Percentiles rank a stretch among this genome's conserved stretches.
These are phyloP conservation scores for Crotophaga sulcirostris DNA, from an alignment of 2,113 vertebrate genomes.

Conservation along the genomic window DNA sequence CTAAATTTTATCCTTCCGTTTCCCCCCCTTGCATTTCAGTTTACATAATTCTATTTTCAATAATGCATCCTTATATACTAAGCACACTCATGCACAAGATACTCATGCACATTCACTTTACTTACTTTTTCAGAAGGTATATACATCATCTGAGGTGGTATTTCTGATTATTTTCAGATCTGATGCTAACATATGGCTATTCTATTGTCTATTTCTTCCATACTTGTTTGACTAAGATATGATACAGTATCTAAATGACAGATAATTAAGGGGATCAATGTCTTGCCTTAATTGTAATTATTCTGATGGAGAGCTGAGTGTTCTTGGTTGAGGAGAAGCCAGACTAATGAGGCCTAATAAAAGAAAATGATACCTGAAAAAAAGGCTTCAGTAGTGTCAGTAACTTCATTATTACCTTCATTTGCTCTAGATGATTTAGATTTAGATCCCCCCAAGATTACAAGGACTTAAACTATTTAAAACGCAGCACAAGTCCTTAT, in stretches of 20 bases:
- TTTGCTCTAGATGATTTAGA: neutral
- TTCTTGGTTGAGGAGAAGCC: neutral
- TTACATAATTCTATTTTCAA: neutral
- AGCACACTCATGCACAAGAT: too few relatives aligned
- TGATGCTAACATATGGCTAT: neutral
- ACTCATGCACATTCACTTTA: neutral
- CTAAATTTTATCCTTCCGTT: neutral
- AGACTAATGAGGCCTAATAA: neutral
- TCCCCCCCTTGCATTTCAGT: neutral
- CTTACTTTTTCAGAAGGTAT: neutral
- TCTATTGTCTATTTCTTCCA: neutral
- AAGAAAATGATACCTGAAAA: neutral
- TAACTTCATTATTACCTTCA: neutral
- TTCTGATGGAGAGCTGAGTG: neutral
- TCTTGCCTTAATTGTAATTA: neutral
- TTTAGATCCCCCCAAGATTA: neutral
- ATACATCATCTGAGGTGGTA: neutral
- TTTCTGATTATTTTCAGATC: neutral
- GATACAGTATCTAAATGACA: neutral
- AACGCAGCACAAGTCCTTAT: neutral
- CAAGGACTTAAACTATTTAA: neutral
- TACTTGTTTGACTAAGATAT: neutral
- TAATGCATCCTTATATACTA: neutral
- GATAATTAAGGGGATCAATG: neutral
- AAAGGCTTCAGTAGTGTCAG: neutral